Evolutionary conservation across 2,113 vertebrate species (phyloP), one percentile per base, ranked within the genome.

Genomic region (Synchiropus splendidus): DNA sequence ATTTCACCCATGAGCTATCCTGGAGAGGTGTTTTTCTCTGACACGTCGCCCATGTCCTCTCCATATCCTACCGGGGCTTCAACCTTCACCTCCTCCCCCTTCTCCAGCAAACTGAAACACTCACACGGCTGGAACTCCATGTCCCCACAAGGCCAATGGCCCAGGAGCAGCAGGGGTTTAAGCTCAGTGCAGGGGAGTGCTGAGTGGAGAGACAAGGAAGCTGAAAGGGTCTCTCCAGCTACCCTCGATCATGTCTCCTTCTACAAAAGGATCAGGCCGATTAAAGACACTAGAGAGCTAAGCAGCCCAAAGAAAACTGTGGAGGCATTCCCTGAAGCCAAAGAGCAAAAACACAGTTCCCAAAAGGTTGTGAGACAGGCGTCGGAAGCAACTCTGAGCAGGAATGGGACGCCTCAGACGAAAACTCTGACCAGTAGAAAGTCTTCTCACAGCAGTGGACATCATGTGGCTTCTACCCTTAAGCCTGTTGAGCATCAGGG

Each of bases 291-390:
- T 16, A 75, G 68, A 77, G 86, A 83, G 71, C 82, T 87, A 57
- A 70, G 57, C 39, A 86, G 86, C 71, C 88, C 88, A 61, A 74
- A 81, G 48, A 86, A 75, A 70, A 12, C 61, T 1, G 78, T 48
- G 56, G 65, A 65, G 44, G 79, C 40, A 39, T 45, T 54, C 61
- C 57, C 67, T 27, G 75, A 83, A 76, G 72, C 79, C 72, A 75
- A 61, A 51, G 45, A 75, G 35, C 75, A 77, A 65, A 61, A 49
- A 39, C 52, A 61, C 48, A 52, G 69, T 38, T 74, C 79, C 52
- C 54, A 54, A 18, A 84, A 69, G 44, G 44, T 31, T 13, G 71
- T 81, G 62, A 53, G 65, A 47, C 44, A 17, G 16, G 21, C 42
- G 0, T 50, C 45, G 48, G 54, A 54, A 51, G 78, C 44, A 48